Conservation (phyloP, 2,888 invertebrate genomes). For the Leucophenga maculata region DNA sequence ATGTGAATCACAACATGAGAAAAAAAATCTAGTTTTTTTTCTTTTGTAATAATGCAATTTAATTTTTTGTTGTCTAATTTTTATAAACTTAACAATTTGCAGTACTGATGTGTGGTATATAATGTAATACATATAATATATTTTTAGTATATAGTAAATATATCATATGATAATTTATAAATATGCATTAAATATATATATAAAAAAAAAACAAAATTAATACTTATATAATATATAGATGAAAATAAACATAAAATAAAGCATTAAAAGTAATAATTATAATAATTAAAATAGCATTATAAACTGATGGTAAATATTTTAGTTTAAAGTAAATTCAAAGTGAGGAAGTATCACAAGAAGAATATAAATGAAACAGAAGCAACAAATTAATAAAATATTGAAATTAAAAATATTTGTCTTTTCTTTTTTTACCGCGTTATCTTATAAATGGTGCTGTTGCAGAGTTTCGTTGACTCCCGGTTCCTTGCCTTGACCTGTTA, state of each 20-base stretch:
- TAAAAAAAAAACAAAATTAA: constrained; percentile 37
- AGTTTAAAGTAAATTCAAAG: constrained; percentile 37
- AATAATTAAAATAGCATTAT: constrained; percentile 28
- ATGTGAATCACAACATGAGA: not conserved
- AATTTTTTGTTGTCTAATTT: constrained; percentile 6
- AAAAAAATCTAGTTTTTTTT: constrained; percentile 2
- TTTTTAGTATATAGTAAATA: constrained; percentile 15
- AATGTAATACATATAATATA: constrained; percentile 31
- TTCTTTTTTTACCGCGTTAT: too few relatives aligned
- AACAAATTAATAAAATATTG: constrained; percentile 31
- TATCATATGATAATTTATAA: constrained; percentile 31
- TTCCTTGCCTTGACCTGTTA: too few relatives aligned
- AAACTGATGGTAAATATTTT: constrained; percentile 25
- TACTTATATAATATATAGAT: constrained; percentile 34
- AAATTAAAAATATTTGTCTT: constrained; percentile 23
- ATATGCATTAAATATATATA: constrained; percentile 34
- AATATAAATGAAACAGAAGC: constrained; percentile 40
- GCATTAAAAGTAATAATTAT: constrained; percentile 28
- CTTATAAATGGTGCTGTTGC: too few relatives aligned
- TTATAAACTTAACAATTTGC: constrained; percentile 29
- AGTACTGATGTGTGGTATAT: constrained; percentile 25
- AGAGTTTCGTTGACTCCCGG: too few relatives aligned
- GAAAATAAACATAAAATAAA: constrained; percentile 22
- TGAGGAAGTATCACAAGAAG: constrained; percentile 38
- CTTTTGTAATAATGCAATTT: not conserved